Conservation (phyloP, 2,888 invertebrate genomes). For the Netelia inedita region DNA sequence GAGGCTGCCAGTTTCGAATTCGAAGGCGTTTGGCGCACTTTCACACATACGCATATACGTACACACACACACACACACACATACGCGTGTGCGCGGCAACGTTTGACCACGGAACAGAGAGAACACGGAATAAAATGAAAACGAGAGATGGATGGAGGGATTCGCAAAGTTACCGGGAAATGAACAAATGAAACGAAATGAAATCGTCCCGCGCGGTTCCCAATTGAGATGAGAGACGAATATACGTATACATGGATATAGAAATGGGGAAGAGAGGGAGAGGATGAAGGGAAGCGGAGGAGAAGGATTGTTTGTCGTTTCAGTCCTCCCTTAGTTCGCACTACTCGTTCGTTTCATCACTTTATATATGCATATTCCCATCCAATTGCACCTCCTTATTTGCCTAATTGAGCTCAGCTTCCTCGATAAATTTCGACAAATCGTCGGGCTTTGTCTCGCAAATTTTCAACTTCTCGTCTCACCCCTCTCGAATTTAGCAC, state of each 20-base stretch:
- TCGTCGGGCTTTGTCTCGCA: constrained; percentile 79
- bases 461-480: constrained; percentile 67
- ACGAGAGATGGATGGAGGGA: constrained; percentile 48
- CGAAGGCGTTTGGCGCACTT: constrained; percentile 74
- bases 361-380: constrained; percentile 73
- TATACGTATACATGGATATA: neutral
- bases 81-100: constrained; percentile 13
- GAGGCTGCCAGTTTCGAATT: constrained; percentile 81
- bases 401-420: constrained; percentile 82
- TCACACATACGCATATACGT: neutral
- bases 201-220: constrained; percentile 76
- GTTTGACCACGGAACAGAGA: constrained; percentile 51
- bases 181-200: constrained; percentile 84
- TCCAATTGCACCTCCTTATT: constrained; percentile 82
- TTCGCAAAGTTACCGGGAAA: constrained; percentile 73
- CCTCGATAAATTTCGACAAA: constrained; percentile 83
- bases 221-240: constrained; percentile 71
- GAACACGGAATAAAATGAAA: constrained; percentile 55
- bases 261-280: constrained; percentile 24
- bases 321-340: constrained; percentile 79
- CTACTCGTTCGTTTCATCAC: constrained; percentile 68
- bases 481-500: neutral
- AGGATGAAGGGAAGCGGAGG: constrained; percentile 72
- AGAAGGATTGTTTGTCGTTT: constrained; percentile 83
- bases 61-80: neutral